Evolutionary conservation across 2,797 vertebrate species (phyloP), one percentile per base, ranked within the genome.

Genomic region (Myotis vivesi): DNA sequence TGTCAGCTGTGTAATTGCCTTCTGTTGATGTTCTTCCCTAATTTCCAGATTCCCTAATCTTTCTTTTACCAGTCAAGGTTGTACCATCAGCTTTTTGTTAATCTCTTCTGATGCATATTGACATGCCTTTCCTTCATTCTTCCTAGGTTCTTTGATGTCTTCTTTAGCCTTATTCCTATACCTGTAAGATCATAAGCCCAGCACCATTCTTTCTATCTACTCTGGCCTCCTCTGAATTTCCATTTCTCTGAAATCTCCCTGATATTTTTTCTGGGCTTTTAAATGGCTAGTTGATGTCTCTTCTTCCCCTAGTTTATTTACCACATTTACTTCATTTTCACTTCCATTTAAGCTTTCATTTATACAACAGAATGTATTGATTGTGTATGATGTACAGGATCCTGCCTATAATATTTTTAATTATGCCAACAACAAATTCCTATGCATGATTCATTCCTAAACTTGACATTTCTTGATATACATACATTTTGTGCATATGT

Each of bases 11-110:
- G 30, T 71, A 72, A 94, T 72, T 92, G n/a, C 51, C 19, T 79
- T 36, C 46, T 62, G 46, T 30, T 91, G 72, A 73, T 84, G 36
- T 9, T 91, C 87, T 76, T 55, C 69, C 57, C 57, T 59, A 73
- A 86, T 88, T 80, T 89, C 46, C 85, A 92, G 51, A 88, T 59
- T 71, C 38, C 51, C 46, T 66, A 36, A 46, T 88, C 81, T 95
- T 95, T 82, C 55, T 66, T 88, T 88, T 33, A 53, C 73, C 53
- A 83, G 57, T 93, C 81, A 71, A 0, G 22, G 33, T 66, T 68
- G 44, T 73, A 68, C n/a, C 77, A 55, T 90, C 76, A 30, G 16
- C 36, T 75, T 51, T 62, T 55, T 51, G 80, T 66, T 95, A 76
- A 84, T 86, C 87, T 92, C 55, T 41, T 72, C 64, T 91, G 69